Evolutionary conservation across 2,888 invertebrate genomes (phyloP).

Genomic region (Campoplex capitator): DNA sequence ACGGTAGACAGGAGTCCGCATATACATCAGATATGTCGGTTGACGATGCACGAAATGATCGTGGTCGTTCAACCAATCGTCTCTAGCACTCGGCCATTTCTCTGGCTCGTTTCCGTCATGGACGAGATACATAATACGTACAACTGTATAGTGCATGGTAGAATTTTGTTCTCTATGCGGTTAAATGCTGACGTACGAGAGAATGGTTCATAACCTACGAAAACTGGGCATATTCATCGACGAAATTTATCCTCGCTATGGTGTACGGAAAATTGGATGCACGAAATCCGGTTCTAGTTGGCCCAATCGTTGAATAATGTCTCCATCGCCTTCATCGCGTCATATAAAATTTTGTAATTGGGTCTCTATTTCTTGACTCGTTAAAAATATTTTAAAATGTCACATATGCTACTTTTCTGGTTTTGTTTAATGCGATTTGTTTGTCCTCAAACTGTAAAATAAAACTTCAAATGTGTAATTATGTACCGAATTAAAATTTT

Average conservation of each 20-base stretch:
- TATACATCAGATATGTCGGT: not conserved
- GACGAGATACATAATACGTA: not conserved
- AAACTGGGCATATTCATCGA: conserved; percentile 8
- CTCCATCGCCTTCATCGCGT: not conserved
- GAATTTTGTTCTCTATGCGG: conserved; percentile 15
- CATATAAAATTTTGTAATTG: not conserved
- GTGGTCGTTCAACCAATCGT: conserved; percentile 43
- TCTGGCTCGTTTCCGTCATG: conserved; percentile 36
- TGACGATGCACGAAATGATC: conserved; percentile 40
- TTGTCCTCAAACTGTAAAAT: not conserved
- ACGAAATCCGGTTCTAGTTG: not conserved
- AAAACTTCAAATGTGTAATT: not conserved
- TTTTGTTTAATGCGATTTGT: not conserved
- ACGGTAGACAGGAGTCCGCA: not conserved
- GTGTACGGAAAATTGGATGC: not conserved
- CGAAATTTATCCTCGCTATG: not conserved
- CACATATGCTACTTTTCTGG: not conserved
- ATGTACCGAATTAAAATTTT: not conserved
- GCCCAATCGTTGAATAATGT: not conserved
- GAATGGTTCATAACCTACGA: not conserved
- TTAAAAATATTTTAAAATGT: not conserved
- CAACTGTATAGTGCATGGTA: not conserved
- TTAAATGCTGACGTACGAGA: conserved; percentile 21
- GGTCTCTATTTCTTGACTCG: not conserved
- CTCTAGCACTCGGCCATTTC: conserved; percentile 37